phyloP scores from a whole-genome alignment of 2,888 invertebrate genomes.

The Stictocephala bisonia region DNA sequence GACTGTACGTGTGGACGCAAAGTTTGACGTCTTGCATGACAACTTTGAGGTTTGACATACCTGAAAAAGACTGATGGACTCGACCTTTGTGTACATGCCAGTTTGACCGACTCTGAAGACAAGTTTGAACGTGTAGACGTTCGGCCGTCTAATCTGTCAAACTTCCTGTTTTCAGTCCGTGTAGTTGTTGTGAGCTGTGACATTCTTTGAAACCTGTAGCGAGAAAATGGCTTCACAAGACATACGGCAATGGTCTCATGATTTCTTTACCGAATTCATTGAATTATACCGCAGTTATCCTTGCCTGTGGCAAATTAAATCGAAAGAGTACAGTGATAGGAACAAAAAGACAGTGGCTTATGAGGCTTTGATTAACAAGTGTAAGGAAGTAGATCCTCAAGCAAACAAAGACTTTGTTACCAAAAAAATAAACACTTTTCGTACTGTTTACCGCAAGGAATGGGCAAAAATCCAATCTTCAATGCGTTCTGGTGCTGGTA shows the following conservation, averaged over 20 bases:
- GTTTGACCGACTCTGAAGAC: slow-evolving; percentile 31
- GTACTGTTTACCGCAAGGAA: no score
- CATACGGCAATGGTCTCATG: slow-evolving; percentile 19
- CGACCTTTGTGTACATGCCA: slow-evolving; percentile 26
- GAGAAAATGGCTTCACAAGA: slow-evolving; percentile 28
- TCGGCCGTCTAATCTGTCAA: slow-evolving; percentile 6
- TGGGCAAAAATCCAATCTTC: no score
- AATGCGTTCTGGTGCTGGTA: no score
- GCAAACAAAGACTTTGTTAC: no score
- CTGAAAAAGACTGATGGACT: slow-evolving; percentile 18
- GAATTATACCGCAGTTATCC: slow-evolving; percentile 18
- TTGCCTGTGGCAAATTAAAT: slow-evolving; percentile 31
- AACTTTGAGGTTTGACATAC: slow-evolving; percentile 23
- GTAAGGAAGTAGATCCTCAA: no score
- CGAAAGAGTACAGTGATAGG: slow-evolving; percentile 26
- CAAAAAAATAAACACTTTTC: no score
- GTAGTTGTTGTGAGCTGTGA: not conserved
- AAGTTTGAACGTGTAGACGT: slow-evolving; percentile 12
- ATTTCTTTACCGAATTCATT: slow-evolving; percentile 9
- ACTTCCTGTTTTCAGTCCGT: slow-evolving; percentile 23
- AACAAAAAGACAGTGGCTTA: not conserved
- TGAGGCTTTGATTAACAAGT: slow-evolving; percentile 16
- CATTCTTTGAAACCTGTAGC: not conserved
- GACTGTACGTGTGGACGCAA: slow-evolving; percentile 16
- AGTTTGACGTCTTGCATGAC: slow-evolving; percentile 32